Conservation (phyloP, 2,113 vertebrate genomes). For the Eublepharis macularius region DNA sequence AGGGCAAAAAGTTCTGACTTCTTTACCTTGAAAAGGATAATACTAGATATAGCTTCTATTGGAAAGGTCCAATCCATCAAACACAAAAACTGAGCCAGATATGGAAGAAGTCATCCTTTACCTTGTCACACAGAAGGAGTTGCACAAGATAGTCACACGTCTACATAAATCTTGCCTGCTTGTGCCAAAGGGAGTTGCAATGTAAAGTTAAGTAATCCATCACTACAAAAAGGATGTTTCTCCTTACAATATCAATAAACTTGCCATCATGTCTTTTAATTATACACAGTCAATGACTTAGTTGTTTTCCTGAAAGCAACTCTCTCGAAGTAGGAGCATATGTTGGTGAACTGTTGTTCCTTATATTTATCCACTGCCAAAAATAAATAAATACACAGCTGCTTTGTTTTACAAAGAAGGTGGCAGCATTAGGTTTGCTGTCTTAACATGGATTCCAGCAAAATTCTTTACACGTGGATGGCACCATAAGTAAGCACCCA, state of each 20-base stretch:
- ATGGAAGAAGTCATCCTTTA: conserved; percentile 71
- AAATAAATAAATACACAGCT: background rate
- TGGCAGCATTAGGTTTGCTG: background rate
- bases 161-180: conserved; percentile 70
- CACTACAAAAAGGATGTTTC: conserved; percentile 41
- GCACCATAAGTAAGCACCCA: background rate
- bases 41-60: conserved; percentile 55
- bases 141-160: conserved; percentile 31
- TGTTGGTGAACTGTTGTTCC: background rate
- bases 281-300: conserved; percentile 24
- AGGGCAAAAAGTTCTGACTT: conserved; percentile 63
- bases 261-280: conserved; percentile 51
- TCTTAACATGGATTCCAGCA: background rate
- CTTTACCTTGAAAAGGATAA: conserved; percentile 58
- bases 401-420: background rate
- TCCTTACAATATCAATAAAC: conserved; percentile 53
- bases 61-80: conserved; percentile 74
- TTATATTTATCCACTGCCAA: background rate
- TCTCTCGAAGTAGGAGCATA: background rate
- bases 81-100: conserved; percentile 69
- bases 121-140: conserved; percentile 66
- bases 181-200: conserved; percentile 60
- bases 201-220: conserved; percentile 54
- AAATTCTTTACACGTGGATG: background rate
- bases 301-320: background rate